phyloP scores from a whole-genome alignment of 1,140 invertebrate species.

The Campoletis sonorensis region DNA sequence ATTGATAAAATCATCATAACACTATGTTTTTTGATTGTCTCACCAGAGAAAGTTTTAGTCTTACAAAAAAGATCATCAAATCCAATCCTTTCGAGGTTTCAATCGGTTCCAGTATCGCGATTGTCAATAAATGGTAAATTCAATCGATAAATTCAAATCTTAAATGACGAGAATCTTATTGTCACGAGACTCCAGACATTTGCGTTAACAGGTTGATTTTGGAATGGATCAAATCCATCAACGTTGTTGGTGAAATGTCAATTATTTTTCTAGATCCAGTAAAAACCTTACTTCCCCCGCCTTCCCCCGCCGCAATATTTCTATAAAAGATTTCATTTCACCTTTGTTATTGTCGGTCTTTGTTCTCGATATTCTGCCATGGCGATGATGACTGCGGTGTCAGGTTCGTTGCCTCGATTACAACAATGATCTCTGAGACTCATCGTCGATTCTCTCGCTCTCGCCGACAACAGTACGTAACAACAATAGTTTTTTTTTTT shows the following conservation, averaged over 20 bases:
- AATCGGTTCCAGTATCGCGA: too few relatives aligned
- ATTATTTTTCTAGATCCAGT: background rate
- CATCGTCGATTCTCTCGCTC: conserved; percentile 1
- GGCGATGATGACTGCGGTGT: conserved; percentile 18
- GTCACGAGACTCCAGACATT: background rate
- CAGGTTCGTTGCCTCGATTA: conserved; percentile 16
- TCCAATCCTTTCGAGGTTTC: too few relatives aligned
- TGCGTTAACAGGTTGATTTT: background rate
- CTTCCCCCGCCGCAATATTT: background rate
- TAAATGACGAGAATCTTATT: background rate
- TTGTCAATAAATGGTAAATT: too few relatives aligned
- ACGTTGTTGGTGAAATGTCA: background rate
- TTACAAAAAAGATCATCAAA: too few relatives aligned
- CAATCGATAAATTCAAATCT: too few relatives aligned
- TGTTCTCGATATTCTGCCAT: conserved; percentile 16
- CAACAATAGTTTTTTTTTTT: too few relatives aligned
- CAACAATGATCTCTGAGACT: conserved; percentile 17
- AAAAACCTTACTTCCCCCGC: background rate
- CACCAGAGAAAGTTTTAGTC: too few relatives aligned
- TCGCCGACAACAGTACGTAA: background rate
- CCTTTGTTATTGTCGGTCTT: conserved; percentile 31
- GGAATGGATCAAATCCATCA: background rate
- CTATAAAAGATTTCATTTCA: conserved; percentile 20
- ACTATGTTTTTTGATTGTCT: too few relatives aligned
- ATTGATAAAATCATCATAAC: too few relatives aligned